A percentile compares a stretch with the other conserved stretches of the same genome.
Evolutionary conservation across 1,140 invertebrate species (phyloP).

Genomic region (Euglossa dilemma): DNA sequence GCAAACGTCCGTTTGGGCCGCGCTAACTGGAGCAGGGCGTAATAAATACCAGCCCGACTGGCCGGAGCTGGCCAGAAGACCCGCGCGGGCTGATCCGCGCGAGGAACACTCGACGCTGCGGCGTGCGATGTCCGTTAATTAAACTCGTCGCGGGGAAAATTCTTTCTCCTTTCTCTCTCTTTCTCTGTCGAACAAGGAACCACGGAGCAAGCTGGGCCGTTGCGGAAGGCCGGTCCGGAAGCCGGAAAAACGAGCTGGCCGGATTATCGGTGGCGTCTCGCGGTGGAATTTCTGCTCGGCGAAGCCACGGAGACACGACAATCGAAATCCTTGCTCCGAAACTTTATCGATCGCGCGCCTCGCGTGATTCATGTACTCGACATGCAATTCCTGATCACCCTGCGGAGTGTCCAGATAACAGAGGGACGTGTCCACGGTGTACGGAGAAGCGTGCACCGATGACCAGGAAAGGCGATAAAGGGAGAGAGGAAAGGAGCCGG

Average conservation of each 20-base stretch:
- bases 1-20: neutral
- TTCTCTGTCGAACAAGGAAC: no score
- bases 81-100: no score
- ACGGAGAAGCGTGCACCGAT: conserved; percentile 46
- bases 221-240: no score
- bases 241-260: neutral
- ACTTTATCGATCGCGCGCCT: conserved; percentile 46
- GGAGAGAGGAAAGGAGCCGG: conserved; percentile 23
- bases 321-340: conserved; percentile 46
- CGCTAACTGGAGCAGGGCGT: neutral
- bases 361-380: conserved; percentile 56
- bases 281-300: neutral
- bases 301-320: conserved; percentile 18
- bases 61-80: no score
- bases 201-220: no score
- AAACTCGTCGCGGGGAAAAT: neutral
- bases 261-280: conserved; percentile 7
- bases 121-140: neutral
- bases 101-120: neutral
- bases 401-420: conserved; percentile 55
- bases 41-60: neutral
- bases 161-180: neutral
- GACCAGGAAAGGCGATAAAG: conserved; percentile 42
- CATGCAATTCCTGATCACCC: conserved; percentile 61
- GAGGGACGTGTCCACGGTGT: conserved; percentile 61